phyloP scores from a whole-genome alignment of 2,113 vertebrate genomes.

The Chaetodon trifascialis region DNA sequence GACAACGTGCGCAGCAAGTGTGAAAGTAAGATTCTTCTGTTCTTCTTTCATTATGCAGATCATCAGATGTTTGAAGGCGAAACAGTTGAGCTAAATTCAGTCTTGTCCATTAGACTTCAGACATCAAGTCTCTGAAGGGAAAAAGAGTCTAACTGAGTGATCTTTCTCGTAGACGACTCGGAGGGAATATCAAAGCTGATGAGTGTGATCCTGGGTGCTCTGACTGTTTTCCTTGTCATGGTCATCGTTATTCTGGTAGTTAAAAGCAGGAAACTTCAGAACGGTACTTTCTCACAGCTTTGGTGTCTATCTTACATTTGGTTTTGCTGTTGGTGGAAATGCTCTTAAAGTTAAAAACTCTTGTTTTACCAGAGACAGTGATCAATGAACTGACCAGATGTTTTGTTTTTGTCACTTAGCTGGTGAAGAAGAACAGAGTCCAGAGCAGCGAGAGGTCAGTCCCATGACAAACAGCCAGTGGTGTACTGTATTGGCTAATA shows the following conservation, averaged over 20 bases:
- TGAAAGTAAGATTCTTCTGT: not conserved
- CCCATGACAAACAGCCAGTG: too few relatives aligned
- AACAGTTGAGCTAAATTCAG: too few relatives aligned
- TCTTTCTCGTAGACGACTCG: not conserved
- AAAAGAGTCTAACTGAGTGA: too few relatives aligned
- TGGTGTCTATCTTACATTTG: not conserved
- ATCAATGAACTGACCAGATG: not conserved
- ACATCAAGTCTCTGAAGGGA: too few relatives aligned
- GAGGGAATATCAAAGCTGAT: not conserved
- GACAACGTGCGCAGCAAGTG: not conserved
- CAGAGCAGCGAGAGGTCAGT: not conserved
- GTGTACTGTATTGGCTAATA: too few relatives aligned
- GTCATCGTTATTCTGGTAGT: constrained; percentile 3
- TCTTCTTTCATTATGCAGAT: not conserved
- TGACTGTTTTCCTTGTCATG: not conserved
- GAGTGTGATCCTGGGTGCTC: not conserved
- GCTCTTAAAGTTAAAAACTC: too few relatives aligned
- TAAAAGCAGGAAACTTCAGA: not conserved
- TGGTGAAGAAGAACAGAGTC: not conserved
- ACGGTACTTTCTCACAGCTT: not conserved
- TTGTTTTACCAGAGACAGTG: too few relatives aligned
- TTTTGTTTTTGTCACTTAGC: not conserved
- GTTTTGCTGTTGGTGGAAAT: too few relatives aligned
- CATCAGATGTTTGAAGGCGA: too few relatives aligned
- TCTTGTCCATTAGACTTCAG: too few relatives aligned